These are phyloP conservation scores for Hecatera dysodea DNA, from an alignment of 2,888 invertebrate species.

Conservation along the genomic window DNA sequence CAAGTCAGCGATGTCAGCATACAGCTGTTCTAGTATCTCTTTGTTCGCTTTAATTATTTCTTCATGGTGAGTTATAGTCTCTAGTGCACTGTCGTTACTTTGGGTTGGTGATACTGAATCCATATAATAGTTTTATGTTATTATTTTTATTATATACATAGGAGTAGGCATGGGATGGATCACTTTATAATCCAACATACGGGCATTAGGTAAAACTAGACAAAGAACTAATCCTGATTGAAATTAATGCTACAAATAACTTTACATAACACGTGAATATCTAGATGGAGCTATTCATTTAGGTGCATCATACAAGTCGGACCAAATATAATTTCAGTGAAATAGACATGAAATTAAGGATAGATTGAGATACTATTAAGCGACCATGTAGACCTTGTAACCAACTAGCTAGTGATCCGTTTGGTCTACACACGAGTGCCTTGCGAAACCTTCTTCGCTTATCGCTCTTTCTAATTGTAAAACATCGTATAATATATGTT, in stretches of 20 bases:
- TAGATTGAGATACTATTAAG: too few relatives aligned
- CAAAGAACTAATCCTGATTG: background rate
- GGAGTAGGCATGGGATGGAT: background rate
- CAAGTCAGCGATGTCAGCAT: constrained; percentile 82
- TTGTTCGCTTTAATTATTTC: constrained; percentile 87
- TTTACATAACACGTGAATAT: background rate
- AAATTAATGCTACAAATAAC: background rate
- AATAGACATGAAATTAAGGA: background rate
- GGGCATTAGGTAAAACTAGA: background rate
- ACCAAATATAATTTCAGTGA: background rate
- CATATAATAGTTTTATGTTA: background rate
- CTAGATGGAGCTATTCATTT: background rate
- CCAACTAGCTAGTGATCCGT: too few relatives aligned
- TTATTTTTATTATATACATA: background rate
- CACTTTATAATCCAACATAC: background rate
- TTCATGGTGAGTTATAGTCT: constrained; percentile 85
- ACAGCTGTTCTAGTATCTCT: constrained; percentile 83
- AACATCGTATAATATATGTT: too few relatives aligned
- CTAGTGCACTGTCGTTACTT: constrained; percentile 78
- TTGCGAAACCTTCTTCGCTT: background rate
- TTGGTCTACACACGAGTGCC: too few relatives aligned
- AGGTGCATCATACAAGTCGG: background rate
- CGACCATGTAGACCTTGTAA: too few relatives aligned
- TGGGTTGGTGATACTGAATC: constrained; percentile 76
- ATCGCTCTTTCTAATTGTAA: background rate